Base-by-base conservation (phyloP, 2,888 invertebrate species). In the Silvanus unidentatus region DNA sequence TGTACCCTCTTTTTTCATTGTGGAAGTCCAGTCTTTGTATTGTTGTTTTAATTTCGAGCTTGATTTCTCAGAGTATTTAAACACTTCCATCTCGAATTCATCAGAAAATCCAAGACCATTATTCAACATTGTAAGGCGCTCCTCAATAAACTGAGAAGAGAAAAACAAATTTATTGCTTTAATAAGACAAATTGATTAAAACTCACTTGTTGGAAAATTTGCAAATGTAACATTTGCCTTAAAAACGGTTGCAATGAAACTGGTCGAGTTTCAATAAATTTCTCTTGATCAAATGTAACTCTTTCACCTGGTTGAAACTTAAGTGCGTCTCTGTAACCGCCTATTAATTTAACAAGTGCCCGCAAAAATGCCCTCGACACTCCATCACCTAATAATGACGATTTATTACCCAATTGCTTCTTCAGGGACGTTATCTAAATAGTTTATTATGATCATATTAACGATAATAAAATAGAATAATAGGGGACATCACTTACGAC, bases 51-150 rank as follows among this genome's bases (percentile, higher is more conserved):
- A 70, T 67, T 79, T 79, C 35, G 77, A 77, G 54, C 77, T 75
- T 32, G 79, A 77, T 62, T 83, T 83, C 53, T 82, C 83, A 3
- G 80, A 79, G 64, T 82, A 81, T 52, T 77, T 79, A 70, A 78
- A 86, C 45, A 83, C 86, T 72, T 97, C 96, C 64, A 86, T 78
- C 72, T 98, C 97, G 71, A 98, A 98, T 66, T 96, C 92, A 69
- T 98, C 97, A 28, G 88, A 88, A 68, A 93, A 92, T 0, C 94
- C 92, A 46, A 86, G 77, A 0, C 97, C 96, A n/a, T 87, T 84
- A 69, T 95, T 96, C 52, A 97, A 77, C 78, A 94, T 84, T 57
- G 90, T 88, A 56, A 97, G 74, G 58, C 97, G 79, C 72, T 95
- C 96, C 65, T 96, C 95, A 63, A 98, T 90, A 70, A 98, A 95